Evolutionary conservation across 2,113 vertebrate species (phyloP).

Genomic region (Nothocercus julius): DNA sequence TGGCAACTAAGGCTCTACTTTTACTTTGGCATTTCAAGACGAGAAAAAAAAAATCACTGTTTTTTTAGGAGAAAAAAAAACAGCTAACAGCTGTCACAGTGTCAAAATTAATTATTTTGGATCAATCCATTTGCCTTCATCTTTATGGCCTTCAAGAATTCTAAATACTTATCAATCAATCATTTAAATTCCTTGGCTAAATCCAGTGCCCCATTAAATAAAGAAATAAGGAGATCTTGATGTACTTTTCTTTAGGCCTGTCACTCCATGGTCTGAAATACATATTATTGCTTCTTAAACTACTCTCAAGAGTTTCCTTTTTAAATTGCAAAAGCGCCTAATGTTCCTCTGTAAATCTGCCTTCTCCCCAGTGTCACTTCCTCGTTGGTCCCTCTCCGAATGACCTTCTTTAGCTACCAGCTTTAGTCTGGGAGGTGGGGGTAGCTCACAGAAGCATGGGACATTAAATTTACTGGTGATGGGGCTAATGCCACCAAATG

Average conservation of each 20-base stretch:
- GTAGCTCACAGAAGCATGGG: not conserved
- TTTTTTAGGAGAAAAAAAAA: not conserved
- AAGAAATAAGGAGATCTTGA: not conserved
- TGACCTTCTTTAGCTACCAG: not conserved
- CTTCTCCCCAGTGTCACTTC: not conserved
- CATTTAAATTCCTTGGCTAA: conserved; percentile 49
- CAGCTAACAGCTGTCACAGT: not conserved
- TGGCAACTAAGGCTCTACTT: not conserved
- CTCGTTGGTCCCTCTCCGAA: not conserved
- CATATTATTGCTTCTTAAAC: not conserved
- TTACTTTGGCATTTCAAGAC: not conserved
- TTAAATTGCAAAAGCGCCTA: not conserved
- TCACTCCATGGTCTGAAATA: conserved; percentile 30
- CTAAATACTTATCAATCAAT: conserved; percentile 51
- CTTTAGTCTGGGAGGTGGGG: not conserved
- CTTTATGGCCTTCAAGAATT: conserved; percentile 37
- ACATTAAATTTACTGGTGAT: not conserved
- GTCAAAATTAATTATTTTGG: conserved; percentile 31
- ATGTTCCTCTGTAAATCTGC: not conserved
- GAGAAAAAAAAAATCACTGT: not conserved
- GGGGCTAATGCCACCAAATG: not conserved
- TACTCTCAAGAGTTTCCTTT: conserved; percentile 2
- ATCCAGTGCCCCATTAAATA: conserved; percentile 24
- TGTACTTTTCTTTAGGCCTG: conserved; percentile 21
- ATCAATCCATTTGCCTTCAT: conserved; percentile 35